These are phyloP conservation scores for Carettochelys insculpta DNA, from an alignment of 2,113 vertebrate species.

Conservation along the genomic window DNA sequence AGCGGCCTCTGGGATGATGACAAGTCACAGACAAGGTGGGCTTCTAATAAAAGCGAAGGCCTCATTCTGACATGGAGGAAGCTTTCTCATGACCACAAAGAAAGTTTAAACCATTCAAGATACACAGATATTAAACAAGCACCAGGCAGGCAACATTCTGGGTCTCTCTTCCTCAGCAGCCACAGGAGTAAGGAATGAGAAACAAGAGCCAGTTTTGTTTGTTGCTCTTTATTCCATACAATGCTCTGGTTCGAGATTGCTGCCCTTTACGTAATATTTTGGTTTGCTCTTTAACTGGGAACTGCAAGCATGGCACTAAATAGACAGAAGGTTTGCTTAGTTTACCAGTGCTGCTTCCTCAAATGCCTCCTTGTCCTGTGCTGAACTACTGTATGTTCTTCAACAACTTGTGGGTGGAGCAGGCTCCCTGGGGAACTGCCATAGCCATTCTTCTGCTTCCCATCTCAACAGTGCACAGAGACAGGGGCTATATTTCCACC, in stretches of 20 bases:
- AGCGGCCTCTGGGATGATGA: neutral
- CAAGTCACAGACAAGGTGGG: neutral
- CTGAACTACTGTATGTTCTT: slow-evolving; percentile 67
- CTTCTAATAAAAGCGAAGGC: slow-evolving; percentile 1
- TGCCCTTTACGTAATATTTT: slow-evolving; percentile 25
- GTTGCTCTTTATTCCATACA: slow-evolving; percentile 48
- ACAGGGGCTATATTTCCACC: neutral
- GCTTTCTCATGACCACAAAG: slow-evolving; percentile 59
- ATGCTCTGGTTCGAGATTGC: slow-evolving; percentile 11
- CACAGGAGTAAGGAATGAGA: slow-evolving; percentile 37
- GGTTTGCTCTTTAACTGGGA: slow-evolving; percentile 46
- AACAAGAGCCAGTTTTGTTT: slow-evolving; percentile 52
- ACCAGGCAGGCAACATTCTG: neutral
- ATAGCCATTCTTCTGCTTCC: neutral
- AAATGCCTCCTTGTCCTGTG: slow-evolving; percentile 48
- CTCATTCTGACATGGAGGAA: neutral
- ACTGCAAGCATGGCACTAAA: slow-evolving; percentile 40
- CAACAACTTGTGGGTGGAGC: slow-evolving; percentile 38
- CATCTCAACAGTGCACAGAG: neutral
- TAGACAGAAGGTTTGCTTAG: slow-evolving; percentile 43
- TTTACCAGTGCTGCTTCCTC: slow-evolving; percentile 54
- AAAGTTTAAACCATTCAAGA: neutral
- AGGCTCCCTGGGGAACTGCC: neutral
- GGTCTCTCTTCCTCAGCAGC: slow-evolving; percentile 2
- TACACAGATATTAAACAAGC: accelerated